A percentile compares a stretch with the other conserved stretches of the same genome.
Conservation (phyloP, 2,888 invertebrate species). For the Exephanes ischioxanthus region DNA sequence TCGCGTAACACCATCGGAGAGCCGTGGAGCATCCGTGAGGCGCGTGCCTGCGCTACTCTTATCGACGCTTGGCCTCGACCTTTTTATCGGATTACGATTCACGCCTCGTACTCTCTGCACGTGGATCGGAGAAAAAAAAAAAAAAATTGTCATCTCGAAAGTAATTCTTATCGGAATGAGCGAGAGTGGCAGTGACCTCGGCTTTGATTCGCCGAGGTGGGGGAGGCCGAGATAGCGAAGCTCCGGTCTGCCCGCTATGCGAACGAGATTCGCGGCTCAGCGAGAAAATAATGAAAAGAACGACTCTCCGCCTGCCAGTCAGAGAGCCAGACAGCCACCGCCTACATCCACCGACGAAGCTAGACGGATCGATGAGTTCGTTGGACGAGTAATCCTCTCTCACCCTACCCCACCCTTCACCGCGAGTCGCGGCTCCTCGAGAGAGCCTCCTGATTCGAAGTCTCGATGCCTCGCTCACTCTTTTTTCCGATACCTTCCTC, state of each 20-base stretch:
- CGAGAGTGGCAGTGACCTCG: too few relatives aligned
- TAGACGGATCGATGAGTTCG: slow-evolving; percentile 70
- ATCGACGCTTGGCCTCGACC: slow-evolving; percentile 42
- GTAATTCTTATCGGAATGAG: too few relatives aligned
- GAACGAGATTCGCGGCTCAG: slow-evolving; percentile 54
- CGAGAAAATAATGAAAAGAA: slow-evolving; percentile 66
- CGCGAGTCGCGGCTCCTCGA: neutral
- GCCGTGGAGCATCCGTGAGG: neutral
- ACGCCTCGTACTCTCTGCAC: slow-evolving; percentile 47
- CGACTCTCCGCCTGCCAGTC: slow-evolving; percentile 40
- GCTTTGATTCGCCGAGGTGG: too few relatives aligned
- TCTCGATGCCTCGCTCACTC: neutral
- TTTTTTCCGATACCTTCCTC: neutral
- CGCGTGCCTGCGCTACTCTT: slow-evolving; percentile 18
- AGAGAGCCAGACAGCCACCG: slow-evolving; percentile 31
- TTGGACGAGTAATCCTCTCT: slow-evolving; percentile 66
- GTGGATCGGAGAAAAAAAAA: too few relatives aligned
- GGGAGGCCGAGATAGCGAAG: neutral
- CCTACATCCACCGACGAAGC: slow-evolving; percentile 56
- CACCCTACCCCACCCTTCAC: neutral
- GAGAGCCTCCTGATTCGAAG: neutral
- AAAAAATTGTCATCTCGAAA: too few relatives aligned
- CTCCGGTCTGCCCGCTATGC: slow-evolving; percentile 49
- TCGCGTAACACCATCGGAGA: slow-evolving; percentile 55
- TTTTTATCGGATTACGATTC: slow-evolving; percentile 8